A percentile compares a stretch with the other conserved stretches of the same genome.
These are phyloP conservation scores for Brevipalpus yothersi DNA, from an alignment of 1,140 invertebrate species.

Conservation along the genomic window DNA sequence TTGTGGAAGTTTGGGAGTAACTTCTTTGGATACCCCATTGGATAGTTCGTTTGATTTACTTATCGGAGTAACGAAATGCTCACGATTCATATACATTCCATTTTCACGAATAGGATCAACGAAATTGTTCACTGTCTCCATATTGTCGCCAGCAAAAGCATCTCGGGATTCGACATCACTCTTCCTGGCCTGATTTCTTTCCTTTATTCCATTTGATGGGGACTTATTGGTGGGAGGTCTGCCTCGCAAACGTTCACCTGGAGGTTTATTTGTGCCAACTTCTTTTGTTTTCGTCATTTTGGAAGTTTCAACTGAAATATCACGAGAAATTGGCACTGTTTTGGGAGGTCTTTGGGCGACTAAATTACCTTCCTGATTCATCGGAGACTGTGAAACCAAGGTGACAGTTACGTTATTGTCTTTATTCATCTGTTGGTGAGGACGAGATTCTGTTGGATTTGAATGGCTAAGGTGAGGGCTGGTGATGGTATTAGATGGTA, in stretches of 20 bases:
- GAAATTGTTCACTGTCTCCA: not conserved
- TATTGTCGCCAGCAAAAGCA: not conserved
- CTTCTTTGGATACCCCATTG: not conserved
- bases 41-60: not conserved
- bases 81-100: not conserved
- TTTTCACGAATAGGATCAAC: not conserved
- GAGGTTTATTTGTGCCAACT: not conserved
- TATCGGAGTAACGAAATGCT: not conserved
- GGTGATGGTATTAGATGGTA: not conserved
- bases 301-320: not conserved
- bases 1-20: slow-evolving; percentile 16
- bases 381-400: not conserved
- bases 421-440: not conserved
- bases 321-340: not conserved
- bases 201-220: not conserved
- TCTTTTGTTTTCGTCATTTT: not conserved
- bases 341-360: not conserved
- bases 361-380: not conserved
- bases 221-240: not conserved
- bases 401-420: not conserved
- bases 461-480: not conserved
- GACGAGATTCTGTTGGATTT: not conserved
- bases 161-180: not conserved
- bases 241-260: not conserved
- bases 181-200: not conserved